phyloP scores from a whole-genome alignment of 2,888 invertebrate species.

The Holacanthella duospinosa region DNA sequence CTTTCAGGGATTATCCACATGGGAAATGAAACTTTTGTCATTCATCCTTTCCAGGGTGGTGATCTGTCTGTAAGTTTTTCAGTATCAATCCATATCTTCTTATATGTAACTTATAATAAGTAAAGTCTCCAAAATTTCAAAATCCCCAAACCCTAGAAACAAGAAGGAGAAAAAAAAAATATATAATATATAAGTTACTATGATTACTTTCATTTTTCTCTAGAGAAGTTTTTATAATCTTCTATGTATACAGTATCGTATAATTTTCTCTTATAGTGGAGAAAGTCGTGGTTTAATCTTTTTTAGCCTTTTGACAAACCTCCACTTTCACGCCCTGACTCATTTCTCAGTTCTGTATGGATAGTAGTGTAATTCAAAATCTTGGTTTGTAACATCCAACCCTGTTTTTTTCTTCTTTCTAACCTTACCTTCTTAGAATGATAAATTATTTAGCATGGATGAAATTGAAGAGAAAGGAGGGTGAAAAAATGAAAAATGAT shows the following conservation, averaged over 20 bases:
- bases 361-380: no score
- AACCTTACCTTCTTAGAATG: not conserved
- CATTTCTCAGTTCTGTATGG: no score
- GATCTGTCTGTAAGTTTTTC: constrained; percentile 79
- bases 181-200: no score
- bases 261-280: not conserved
- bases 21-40: constrained; percentile 95
- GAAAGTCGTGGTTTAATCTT: constrained; percentile 1
- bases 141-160: no score
- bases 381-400: no score
- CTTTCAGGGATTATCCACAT: constrained; percentile 95
- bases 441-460: constrained; percentile 2
- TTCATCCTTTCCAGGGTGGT: constrained; percentile 94
- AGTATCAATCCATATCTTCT: no score
- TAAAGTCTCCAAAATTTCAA: no score
- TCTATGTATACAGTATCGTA: no score
- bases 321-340: not conserved
- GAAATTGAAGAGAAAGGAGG: not conserved
- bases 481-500: constrained; percentile 2
- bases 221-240: no score
- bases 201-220: no score
- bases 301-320: not conserved
- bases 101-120: no score
- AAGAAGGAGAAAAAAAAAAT: no score
- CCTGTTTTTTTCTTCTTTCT: not conserved